A percentile compares a stretch with the other conserved stretches of the same genome.
phyloP scores from a whole-genome alignment of 2,113 vertebrate species.

The Quiscalus mexicanus region DNA sequence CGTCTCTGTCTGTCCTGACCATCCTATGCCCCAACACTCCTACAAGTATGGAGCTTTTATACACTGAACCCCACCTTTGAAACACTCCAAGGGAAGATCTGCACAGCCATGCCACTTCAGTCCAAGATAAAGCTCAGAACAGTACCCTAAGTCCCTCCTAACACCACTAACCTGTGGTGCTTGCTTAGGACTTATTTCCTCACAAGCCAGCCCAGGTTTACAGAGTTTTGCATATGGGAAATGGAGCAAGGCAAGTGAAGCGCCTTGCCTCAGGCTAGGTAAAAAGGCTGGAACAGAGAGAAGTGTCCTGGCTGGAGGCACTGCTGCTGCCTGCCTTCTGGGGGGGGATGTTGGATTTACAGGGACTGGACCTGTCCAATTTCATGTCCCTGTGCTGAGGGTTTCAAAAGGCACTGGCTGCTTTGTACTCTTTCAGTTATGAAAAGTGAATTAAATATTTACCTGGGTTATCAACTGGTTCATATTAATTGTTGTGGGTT shows the following conservation, averaged over 20 bases:
- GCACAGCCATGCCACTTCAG: neutral
- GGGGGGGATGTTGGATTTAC: neutral
- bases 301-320: neutral
- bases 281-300: neutral
- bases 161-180: fast-evolving
- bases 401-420: neutral
- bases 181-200: neutral
- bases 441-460: neutral
- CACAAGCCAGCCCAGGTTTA: neutral
- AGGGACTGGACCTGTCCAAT: neutral
- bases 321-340: neutral
- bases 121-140: neutral
- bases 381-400: neutral
- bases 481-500: neutral
- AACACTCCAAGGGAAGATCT: neutral
- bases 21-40: too few species aligned
- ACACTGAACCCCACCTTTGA: neutral
- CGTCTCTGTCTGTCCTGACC: fast-evolving
- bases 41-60: neutral
- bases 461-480: neutral
- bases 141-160: neutral
- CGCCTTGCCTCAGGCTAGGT: neutral
- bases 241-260: neutral
- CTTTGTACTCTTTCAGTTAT: neutral
- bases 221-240: neutral